phyloP scores from a whole-genome alignment of 2,888 invertebrate genomes.

The Pardosa pseudoannulata region DNA sequence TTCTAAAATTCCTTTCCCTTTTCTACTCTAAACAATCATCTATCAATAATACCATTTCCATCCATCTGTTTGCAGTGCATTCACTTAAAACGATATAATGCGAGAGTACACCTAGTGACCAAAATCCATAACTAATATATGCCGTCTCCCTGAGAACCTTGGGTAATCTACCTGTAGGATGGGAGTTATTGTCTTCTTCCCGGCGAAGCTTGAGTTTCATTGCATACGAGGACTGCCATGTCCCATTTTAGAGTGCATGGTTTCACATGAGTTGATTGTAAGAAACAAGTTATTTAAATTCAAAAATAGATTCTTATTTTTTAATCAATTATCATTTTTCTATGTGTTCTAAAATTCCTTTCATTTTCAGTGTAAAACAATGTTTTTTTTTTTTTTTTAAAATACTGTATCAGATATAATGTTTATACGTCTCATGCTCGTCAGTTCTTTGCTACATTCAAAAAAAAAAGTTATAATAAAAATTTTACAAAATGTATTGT shows the following conservation, averaged over 20 bases:
- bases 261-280: slow-evolving; percentile 1
- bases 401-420: too few relatives aligned
- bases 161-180: slow-evolving; percentile 2
- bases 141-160: slow-evolving; percentile 15
- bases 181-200: slow-evolving; percentile 8
- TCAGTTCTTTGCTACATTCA: too few relatives aligned
- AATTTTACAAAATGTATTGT: too few relatives aligned
- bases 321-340: too few relatives aligned
- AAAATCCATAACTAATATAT: slow-evolving; percentile 17
- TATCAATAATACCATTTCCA: not conserved
- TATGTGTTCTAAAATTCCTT: too few relatives aligned
- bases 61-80: not conserved
- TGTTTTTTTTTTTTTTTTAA: too few relatives aligned
- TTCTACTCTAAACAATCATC: slow-evolving; percentile 3
- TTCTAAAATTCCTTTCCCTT: not conserved
- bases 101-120: slow-evolving; percentile 5
- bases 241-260: slow-evolving; percentile 14
- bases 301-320: not conserved
- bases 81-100: slow-evolving; percentile 14
- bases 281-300: not conserved
- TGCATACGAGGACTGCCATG: not conserved
- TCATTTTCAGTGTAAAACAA: too few relatives aligned
- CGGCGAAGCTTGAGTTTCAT: not conserved
- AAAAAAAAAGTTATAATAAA: too few relatives aligned
- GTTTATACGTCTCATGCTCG: too few relatives aligned